Conservation (phyloP, 2,888 invertebrate genomes). For the Eueremaeus valkanovi region DNA sequence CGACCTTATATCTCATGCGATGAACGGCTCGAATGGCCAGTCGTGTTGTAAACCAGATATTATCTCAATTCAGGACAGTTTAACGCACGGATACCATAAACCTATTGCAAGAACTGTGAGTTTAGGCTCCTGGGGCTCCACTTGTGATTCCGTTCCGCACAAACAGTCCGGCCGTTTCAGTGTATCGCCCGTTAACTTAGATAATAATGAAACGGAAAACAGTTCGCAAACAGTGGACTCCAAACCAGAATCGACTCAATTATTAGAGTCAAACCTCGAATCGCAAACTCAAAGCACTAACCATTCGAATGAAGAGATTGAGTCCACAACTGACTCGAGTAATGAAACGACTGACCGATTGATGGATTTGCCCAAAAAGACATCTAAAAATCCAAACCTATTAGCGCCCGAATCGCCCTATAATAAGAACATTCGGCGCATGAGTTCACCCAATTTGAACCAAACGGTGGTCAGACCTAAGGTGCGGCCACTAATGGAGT, state of each 20-base stretch:
- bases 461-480: constrained; percentile 37
- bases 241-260: background rate
- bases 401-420: background rate
- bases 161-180: constrained; percentile 40
- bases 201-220: background rate
- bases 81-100: constrained; percentile 6
- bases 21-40: constrained; percentile 6
- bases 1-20: constrained; percentile 32
- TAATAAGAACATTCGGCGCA: constrained; percentile 42
- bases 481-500: constrained; percentile 37
- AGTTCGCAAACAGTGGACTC: background rate
- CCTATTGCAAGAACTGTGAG: constrained; percentile 34
- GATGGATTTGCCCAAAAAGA: constrained; percentile 30
- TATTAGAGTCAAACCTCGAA: background rate
- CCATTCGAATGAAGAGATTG: background rate
- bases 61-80: constrained; percentile 26
- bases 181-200: constrained; percentile 40
- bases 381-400: background rate
- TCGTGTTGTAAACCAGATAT: background rate
- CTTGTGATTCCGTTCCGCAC: background rate
- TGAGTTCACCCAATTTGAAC: constrained; percentile 46
- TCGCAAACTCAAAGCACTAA: background rate
- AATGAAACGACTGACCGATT: constrained; percentile 22
- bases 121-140: constrained; percentile 37
- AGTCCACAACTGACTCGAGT: background rate